Conservation (phyloP, 2,888 invertebrate species). For the Diarsia brunnea region DNA sequence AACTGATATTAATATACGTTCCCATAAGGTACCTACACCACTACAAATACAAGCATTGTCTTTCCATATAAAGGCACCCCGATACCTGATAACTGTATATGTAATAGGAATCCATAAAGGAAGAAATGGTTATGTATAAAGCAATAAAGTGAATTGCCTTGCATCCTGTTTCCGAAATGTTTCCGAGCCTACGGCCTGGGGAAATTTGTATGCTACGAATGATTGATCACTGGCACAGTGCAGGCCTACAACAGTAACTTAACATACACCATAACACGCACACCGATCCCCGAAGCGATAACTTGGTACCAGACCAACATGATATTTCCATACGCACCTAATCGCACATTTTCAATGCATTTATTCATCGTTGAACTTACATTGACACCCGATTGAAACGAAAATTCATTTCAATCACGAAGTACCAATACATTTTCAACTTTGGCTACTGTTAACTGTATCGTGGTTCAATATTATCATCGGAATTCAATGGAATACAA, state of each 20-base stretch:
- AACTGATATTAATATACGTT: slow-evolving; percentile 16
- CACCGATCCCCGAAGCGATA: slow-evolving; percentile 33
- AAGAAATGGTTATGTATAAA: slow-evolving; percentile 69
- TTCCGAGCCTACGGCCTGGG: slow-evolving; percentile 60
- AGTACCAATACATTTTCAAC: slow-evolving; percentile 30
- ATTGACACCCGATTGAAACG: slow-evolving; percentile 39
- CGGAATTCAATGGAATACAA: slow-evolving; percentile 51
- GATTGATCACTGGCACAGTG: slow-evolving; percentile 77
- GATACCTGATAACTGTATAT: slow-evolving; percentile 51
- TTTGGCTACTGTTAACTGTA: slow-evolving; percentile 34
- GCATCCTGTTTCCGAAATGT: slow-evolving; percentile 74
- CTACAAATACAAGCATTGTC: slow-evolving; percentile 21
- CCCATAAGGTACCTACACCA: slow-evolving; percentile 5
- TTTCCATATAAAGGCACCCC: slow-evolving; percentile 24
- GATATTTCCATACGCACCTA: slow-evolving; percentile 42
- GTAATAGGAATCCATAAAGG: slow-evolving; percentile 56
- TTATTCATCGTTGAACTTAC: slow-evolving; percentile 46
- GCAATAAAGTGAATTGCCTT: slow-evolving; percentile 77
- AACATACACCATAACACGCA: slow-evolving; percentile 42
- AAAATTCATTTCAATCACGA: slow-evolving; percentile 44
- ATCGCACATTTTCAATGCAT: slow-evolving; percentile 37
- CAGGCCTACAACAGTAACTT: slow-evolving; percentile 61
- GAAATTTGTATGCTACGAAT: slow-evolving; percentile 72
- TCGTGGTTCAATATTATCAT: slow-evolving; percentile 40
- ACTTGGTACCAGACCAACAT: slow-evolving; percentile 25